These are phyloP conservation scores for Periplaneta americana DNA, from an alignment of 1,140 invertebrate species.

Conservation along the genomic window DNA sequence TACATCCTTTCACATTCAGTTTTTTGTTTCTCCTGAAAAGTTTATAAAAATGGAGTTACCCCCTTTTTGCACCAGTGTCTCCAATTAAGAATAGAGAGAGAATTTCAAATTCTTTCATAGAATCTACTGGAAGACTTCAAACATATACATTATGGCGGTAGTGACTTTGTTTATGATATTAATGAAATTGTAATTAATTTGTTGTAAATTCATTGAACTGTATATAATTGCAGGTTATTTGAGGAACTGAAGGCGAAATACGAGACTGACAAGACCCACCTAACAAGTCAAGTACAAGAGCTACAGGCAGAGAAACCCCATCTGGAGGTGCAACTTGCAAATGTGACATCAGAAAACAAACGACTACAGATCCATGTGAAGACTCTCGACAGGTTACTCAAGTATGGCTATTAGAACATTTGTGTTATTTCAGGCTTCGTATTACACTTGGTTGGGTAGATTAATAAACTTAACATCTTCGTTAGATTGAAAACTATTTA, in stretches of 20 bases:
- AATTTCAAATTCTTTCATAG: too few species aligned
- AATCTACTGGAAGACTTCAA: too few species aligned
- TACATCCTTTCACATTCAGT: too few species aligned
- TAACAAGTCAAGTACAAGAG: constrained; percentile 35
- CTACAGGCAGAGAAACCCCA: constrained; percentile 38
- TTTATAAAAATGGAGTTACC: too few species aligned
- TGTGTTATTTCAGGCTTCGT: not conserved
- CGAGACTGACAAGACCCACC: constrained; percentile 45
- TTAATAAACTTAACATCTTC: not conserved
- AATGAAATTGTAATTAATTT: too few species aligned
- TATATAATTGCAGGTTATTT: constrained; percentile 41
- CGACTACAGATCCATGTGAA: constrained; percentile 39
- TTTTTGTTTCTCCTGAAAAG: too few species aligned
- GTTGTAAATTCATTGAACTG: constrained; percentile 20
- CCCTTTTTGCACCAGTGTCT: too few species aligned
- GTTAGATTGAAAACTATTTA: not conserved
- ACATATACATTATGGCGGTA: too few species aligned
- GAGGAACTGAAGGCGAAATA: constrained; percentile 57
- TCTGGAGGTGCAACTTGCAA: constrained; percentile 37
- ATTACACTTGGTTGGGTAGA: not conserved
- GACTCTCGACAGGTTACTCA: constrained; percentile 41
- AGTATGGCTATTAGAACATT: constrained; percentile 41
- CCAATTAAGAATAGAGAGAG: too few species aligned
- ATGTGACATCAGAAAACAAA: constrained; percentile 39
- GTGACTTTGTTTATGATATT: too few species aligned